Evolutionary conservation across 2,888 invertebrate genomes (phyloP), one percentile per base, ranked within the genome.

Genomic region (Aphodius granarius): DNA sequence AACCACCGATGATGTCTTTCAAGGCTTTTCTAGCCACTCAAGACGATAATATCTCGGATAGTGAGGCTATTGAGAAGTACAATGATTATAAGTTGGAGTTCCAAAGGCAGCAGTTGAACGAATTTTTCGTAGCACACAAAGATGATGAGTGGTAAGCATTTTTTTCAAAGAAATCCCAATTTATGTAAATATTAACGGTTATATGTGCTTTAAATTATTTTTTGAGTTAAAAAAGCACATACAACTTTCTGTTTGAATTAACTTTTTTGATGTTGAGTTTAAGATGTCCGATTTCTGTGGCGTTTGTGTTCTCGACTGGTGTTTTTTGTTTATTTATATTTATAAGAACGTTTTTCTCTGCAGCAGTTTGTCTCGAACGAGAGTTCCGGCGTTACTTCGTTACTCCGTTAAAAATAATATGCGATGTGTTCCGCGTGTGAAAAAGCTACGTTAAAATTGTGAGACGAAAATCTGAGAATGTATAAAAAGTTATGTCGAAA

Each of bases 41-140:
- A 87, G 99, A 99, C 87, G 99, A 99, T 88, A 94, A 95, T 79
- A 98, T 99, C 82, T 97, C 98, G 63, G 98, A 98, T 82, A 97
- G 97, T 80, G 98, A 98, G 85, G 97, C 98, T 2, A 93, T 99
- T 80, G 93, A 94, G 84, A 98, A 98, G 86, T 99, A 99, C 89
- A 97, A 97, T 88, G 98, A 99, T 85, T 99, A 99, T 89, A 99
- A 99, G 88, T 89, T 96, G 83, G 99, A 99, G 84, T 99, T 98
- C 87, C 94, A 95, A 83, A 91, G 97, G 73, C 97, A 97, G 86
- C 99, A 99, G 87, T 91, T 99, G 75, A 97, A 97, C 88, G 98
- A 99, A 87, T 99, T 99, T 89, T 99, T 99, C 89, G 94, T 98
- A 83, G 95, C 96, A 68, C 99, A 99, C 89, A 99, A 99, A 89